phyloP scores from a whole-genome alignment of 2,888 invertebrate species.

The Panzeria rudis region DNA sequence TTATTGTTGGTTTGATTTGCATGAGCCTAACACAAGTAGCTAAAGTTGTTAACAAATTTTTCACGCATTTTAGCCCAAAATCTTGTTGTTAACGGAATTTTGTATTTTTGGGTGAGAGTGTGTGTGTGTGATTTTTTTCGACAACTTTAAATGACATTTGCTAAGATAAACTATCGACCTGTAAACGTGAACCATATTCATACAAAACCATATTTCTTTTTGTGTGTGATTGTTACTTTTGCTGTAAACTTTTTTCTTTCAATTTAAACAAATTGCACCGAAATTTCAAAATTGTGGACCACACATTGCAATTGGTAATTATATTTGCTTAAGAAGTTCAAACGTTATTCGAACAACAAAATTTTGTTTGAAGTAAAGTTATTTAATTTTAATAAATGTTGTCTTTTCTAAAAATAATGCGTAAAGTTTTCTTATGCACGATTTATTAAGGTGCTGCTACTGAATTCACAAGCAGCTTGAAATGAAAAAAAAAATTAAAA shows the following conservation, averaged over 20 bases:
- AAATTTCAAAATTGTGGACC: constrained; percentile 63
- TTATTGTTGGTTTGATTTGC: constrained; percentile 42
- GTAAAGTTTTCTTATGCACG: constrained; percentile 46
- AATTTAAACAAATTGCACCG: constrained; percentile 61
- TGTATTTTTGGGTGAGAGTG: background rate
- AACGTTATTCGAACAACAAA: constrained; percentile 48
- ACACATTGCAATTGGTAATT: constrained; percentile 64
- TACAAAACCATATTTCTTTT: constrained; percentile 15
- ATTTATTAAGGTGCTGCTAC: constrained; percentile 25
- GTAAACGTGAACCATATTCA: constrained; percentile 67
- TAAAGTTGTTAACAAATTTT: constrained; percentile 70
- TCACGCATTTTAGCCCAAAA: constrained; percentile 66
- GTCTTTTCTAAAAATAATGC: constrained; percentile 41
- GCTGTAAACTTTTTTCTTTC: constrained; percentile 8
- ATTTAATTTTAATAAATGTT: constrained; percentile 61
- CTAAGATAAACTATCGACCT: constrained; percentile 72
- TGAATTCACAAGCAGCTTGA: constrained; percentile 31
- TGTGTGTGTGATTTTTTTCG: constrained; percentile 5
- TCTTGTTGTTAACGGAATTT: constrained; percentile 13
- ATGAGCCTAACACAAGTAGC: constrained; percentile 68
- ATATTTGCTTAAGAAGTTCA: constrained; percentile 37
- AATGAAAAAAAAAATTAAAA: background rate
- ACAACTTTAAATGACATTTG: constrained; percentile 70
- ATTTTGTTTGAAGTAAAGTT: constrained; percentile 41
- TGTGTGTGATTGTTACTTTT: constrained; percentile 22